phyloP scores from a whole-genome alignment of 2,113 vertebrate genomes.

The Barnardius zonarius region DNA sequence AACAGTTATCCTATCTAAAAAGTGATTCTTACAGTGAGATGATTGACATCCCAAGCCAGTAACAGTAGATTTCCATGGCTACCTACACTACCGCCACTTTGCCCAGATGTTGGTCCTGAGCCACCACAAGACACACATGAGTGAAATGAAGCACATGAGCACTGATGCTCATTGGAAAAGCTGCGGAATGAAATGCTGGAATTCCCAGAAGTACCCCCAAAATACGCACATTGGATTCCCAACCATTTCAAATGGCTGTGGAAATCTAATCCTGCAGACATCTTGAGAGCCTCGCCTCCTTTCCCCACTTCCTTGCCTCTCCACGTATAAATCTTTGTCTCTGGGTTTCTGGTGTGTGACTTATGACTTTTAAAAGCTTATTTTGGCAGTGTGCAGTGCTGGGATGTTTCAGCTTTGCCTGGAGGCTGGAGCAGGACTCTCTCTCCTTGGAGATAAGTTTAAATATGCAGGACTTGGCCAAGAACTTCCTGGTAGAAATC shows the following conservation, averaged over 20 bases:
- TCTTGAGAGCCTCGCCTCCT: not conserved
- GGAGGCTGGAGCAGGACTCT: not conserved
- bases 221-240: not conserved
- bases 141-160: not conserved
- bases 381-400: not conserved
- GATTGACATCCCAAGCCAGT: not conserved
- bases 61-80: not conserved
- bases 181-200: not conserved
- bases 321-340: not conserved
- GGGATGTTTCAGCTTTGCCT: slow-evolving; percentile 15
- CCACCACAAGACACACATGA: not conserved
- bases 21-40: not conserved
- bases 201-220: not conserved
- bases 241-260: not conserved
- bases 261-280: not conserved
- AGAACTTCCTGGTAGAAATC: not conserved
- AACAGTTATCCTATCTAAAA: not conserved
- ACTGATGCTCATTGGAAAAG: not conserved
- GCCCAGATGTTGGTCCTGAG: not conserved
- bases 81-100: not conserved
- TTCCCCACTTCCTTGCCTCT: not conserved
- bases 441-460: slow-evolving; percentile 19
- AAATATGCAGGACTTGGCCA: not conserved
- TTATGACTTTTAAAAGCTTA: not conserved
- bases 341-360: not conserved